Conservation (phyloP, 1,140 invertebrate genomes). For the Atopsyche davidsoni region DNA sequence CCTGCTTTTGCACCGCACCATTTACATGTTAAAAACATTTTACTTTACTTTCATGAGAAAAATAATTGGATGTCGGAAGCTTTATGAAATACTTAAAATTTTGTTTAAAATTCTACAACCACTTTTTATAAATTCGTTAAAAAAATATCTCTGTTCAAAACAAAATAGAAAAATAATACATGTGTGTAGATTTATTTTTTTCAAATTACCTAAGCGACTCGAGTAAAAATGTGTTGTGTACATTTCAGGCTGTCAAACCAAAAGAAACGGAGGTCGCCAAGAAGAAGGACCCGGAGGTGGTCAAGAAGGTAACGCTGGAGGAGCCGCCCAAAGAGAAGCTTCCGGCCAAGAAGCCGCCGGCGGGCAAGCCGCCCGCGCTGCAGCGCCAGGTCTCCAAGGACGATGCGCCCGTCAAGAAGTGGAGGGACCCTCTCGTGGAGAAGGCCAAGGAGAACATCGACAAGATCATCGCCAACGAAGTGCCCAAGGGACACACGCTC, state of each 20-base stretch:
- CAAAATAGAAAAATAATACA: too few species aligned
- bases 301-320: constrained; percentile 18
- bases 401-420: constrained; percentile 42
- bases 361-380: constrained; percentile 42
- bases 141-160: too few species aligned
- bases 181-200: too few species aligned
- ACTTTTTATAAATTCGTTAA: too few species aligned
- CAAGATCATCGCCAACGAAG: constrained; percentile 43
- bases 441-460: constrained; percentile 47
- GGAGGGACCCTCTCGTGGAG: constrained; percentile 45
- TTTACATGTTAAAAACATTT: too few species aligned
- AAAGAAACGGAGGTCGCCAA: constrained; percentile 26
- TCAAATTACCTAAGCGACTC: too few species aligned
- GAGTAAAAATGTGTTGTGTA: too few species aligned
- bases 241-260: constrained; percentile 3
- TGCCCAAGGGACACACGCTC: constrained; percentile 45
- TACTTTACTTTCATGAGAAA: too few species aligned
- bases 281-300: constrained; percentile 22
- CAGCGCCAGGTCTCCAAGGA: constrained; percentile 45
- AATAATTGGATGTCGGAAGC: too few species aligned
- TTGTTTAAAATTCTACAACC: too few species aligned
- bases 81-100: too few species aligned
- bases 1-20: too few species aligned
- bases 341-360: constrained; percentile 29
- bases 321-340: constrained; percentile 21